Base-by-base conservation (phyloP, 2,797 vertebrate genomes). In the Atherinosoma microstoma region DNA sequence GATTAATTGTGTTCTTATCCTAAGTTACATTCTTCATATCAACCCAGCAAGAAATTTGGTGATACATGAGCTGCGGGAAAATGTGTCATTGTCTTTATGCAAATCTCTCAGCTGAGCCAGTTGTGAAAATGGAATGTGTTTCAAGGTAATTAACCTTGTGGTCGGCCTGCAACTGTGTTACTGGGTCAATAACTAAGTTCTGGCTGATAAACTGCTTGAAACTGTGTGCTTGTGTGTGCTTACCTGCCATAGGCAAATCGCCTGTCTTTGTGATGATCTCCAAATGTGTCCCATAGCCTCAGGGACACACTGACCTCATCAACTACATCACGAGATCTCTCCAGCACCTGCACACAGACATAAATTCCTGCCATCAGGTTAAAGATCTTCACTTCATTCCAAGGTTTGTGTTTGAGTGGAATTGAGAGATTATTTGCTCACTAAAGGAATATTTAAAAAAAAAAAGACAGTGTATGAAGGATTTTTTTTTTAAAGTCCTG, bases 221-320 rank as follows among this genome's bases (percentile, higher is more conserved):
- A 57, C 16, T 11, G 0, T 38, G 64, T 3, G 59, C 49, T 13
- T 1, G 10, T 49, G n/a, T 42, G 4, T 58, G 51, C 95, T 91
- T 79, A 96, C 96, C 96, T 95, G 89, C 96, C 95, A 54, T 96
- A 96, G 59, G 96, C 96, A 56, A 96, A 96, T 72, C 96, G 93
- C 70, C 96, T 92, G 91, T 96, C 96, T 90, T 96, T 96, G 91
- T 96, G 96, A 91, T 96, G 96, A 87, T 96, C 96, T 35, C 96
- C 96, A 4, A 96, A 96, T 24, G 96, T 96, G 93, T 96, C 96
- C 96, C 96, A 96, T 1, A 96, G 90, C 67, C 96, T 94, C 68
- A 96, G 91, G 70, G 96, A 96, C 81, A 96, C 94, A 35, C 96
- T 96, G 88, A 96, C 95, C 78, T 96, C 95, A 56, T 96, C 96